These are phyloP conservation scores for Zaprionus inermis DNA, from an alignment of 1,140 invertebrate species.

Conservation along the genomic window DNA sequence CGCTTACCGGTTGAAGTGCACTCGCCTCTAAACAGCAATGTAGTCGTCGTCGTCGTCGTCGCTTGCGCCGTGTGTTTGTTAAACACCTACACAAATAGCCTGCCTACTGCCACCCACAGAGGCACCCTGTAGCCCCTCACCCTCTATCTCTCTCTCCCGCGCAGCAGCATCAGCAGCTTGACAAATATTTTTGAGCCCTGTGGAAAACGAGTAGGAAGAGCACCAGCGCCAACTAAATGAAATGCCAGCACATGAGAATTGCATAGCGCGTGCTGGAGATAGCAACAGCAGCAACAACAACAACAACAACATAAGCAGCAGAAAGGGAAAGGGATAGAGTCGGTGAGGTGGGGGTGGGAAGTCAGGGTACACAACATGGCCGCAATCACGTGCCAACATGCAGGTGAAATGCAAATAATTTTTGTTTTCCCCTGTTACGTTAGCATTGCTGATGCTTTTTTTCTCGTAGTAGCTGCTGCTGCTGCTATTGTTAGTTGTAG, in stretches of 20 bases:
- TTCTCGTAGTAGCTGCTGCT: slow-evolving; percentile 16
- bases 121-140: background rate
- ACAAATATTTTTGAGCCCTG: slow-evolving; percentile 72
- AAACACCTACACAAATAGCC: slow-evolving; percentile 77
- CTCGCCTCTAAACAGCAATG: slow-evolving; percentile 66
- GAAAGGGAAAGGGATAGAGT: too few species aligned
- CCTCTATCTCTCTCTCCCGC: background rate
- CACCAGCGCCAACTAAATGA: slow-evolving; percentile 42
- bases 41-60: slow-evolving; percentile 33
- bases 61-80: slow-evolving; percentile 64
- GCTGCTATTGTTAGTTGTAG: slow-evolving; percentile 13
- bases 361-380: slow-evolving; percentile 27
- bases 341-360: background rate
- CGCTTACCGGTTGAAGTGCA: slow-evolving; percentile 48
- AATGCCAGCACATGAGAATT: slow-evolving; percentile 53
- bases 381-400: slow-evolving; percentile 80
- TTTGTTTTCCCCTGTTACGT: slow-evolving; percentile 72
- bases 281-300: background rate
- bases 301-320: background rate
- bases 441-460: slow-evolving; percentile 44
- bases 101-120: slow-evolving; percentile 9
- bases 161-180: slow-evolving; percentile 37
- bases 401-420: slow-evolving; percentile 80
- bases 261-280: slow-evolving; percentile 4
- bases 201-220: slow-evolving; percentile 34